A percentile compares a stretch with the other conserved stretches of the same genome.
Evolutionary conservation across 1,140 invertebrate species (phyloP).

Genomic region (Meloidogyne exigua): DNA sequence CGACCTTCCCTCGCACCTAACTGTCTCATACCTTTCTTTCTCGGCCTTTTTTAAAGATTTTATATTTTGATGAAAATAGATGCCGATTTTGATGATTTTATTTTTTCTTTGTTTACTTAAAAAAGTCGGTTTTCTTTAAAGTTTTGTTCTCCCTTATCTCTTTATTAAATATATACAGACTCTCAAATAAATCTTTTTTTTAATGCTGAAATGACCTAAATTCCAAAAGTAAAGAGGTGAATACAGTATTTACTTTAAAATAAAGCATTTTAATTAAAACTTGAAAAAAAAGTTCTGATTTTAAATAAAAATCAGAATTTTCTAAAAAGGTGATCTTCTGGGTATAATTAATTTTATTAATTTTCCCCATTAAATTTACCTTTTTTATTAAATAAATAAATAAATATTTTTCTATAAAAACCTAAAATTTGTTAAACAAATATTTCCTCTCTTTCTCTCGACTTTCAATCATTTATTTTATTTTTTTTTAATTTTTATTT

Average conservation of each 20-base stretch:
- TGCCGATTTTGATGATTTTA: background rate
- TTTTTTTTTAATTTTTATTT: background rate
- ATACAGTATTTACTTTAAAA: background rate
- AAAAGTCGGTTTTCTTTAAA: background rate
- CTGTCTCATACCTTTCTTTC: too few species aligned
- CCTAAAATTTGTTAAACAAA: background rate
- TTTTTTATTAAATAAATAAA: too few species aligned
- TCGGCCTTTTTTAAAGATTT: background rate
- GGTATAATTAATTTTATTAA: background rate
- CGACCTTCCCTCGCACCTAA: too few species aligned
- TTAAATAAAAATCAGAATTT: too few species aligned
- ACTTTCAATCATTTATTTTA: background rate
- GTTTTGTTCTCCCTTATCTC: background rate
- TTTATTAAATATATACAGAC: background rate
- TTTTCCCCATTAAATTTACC: background rate
- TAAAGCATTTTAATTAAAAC: too few species aligned
- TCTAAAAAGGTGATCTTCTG: too few species aligned
- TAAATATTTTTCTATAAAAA: background rate
- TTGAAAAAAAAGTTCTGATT: too few species aligned
- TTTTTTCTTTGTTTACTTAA: background rate
- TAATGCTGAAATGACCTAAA: background rate
- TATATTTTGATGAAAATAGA: background rate
- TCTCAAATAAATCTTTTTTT: background rate
- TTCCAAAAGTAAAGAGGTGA: background rate
- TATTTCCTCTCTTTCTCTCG: background rate